Evolutionary conservation across 2,888 invertebrate genomes (phyloP).

Genomic region (Rhodophaea formosa): DNA sequence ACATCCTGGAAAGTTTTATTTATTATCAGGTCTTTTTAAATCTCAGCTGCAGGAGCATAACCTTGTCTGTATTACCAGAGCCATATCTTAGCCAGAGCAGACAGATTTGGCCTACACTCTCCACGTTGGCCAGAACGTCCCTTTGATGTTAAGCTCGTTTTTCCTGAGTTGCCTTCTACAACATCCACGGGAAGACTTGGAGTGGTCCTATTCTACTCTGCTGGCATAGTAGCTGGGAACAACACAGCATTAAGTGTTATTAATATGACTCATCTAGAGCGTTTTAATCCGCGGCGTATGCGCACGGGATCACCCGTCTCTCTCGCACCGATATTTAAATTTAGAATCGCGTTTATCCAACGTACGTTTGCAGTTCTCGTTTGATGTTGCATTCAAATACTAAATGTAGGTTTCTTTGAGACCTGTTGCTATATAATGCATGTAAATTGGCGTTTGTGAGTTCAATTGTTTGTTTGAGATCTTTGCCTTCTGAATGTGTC

Average conservation of each 20-base stretch:
- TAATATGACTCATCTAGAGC: slow-evolving; percentile 31
- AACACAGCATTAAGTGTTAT: neutral
- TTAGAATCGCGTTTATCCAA: slow-evolving; percentile 62
- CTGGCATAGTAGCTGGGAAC: too few relatives aligned
- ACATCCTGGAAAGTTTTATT: too few relatives aligned
- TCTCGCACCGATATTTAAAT: slow-evolving; percentile 71
- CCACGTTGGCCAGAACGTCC: too few relatives aligned
- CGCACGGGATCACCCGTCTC: slow-evolving; percentile 55
- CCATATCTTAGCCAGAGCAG: too few relatives aligned
- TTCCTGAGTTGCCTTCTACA: too few relatives aligned
- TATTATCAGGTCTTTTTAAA: too few relatives aligned
- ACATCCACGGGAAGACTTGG: too few relatives aligned
- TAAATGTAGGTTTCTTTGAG: slow-evolving; percentile 14
- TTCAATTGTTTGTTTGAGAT: neutral
- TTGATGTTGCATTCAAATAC: slow-evolving; percentile 42
- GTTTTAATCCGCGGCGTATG: slow-evolving; percentile 29
- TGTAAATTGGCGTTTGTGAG: neutral
- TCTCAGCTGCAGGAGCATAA: too few relatives aligned
- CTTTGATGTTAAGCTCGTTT: too few relatives aligned
- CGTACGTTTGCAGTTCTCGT: slow-evolving; percentile 53
- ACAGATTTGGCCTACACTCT: too few relatives aligned
- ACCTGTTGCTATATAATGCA: slow-evolving; percentile 1
- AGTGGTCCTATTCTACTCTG: too few relatives aligned
- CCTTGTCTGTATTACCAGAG: too few relatives aligned
- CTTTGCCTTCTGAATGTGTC: neutral